Base-by-base conservation (phyloP, 2,888 invertebrate genomes). In the Epinotia brunnichana region DNA sequence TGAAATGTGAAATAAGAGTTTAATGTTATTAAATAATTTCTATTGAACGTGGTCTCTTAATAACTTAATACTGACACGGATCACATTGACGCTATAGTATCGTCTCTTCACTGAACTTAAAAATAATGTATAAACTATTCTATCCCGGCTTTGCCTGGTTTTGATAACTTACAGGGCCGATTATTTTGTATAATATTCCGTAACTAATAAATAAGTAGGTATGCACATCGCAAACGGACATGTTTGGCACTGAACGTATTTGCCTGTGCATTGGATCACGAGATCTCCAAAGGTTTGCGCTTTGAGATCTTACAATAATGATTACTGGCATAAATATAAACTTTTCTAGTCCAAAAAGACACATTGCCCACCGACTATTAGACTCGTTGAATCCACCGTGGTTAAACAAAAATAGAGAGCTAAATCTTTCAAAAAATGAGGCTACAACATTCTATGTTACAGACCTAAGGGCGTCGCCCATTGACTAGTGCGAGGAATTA, bases 1-100 rank as follows among this genome's bases (percentile, higher is more conserved):
- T 92, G 87, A 92, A 92, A 91, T 92, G 92, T 93, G 92, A 92
- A 92, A 91, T 92, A 91, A 92, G 89, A 91, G 91, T 93, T 92
- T 93, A 93, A 93, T 93, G 92, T 92, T 93, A 93, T 92, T 92
- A 92, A 91, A 92, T 92, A 91, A 91, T 92, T 92, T 92, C 90
- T 92, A 93, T 92, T 88, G 89, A 92, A 90, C 85, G 79, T 81
- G 77, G 83, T 87, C 79, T 91, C 88, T 92, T 89, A 90, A 89
- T 91, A 91, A 48, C 48, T 62, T 62, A 62, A 92, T 92, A 92
- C 91, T 92, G 92, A 91, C 90, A 85, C 88, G 88, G 91, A 91
- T 91, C 91, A 92, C 90, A 85, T 87, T 83, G 82, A 81, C 76
- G 80, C 82, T 85, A 81, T 70, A 68, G 24, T 66, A 74, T 77